Evolutionary conservation across 1,140 invertebrate species (phyloP), one percentile per base, ranked within the genome.

Genomic region (Papilio helenus): DNA sequence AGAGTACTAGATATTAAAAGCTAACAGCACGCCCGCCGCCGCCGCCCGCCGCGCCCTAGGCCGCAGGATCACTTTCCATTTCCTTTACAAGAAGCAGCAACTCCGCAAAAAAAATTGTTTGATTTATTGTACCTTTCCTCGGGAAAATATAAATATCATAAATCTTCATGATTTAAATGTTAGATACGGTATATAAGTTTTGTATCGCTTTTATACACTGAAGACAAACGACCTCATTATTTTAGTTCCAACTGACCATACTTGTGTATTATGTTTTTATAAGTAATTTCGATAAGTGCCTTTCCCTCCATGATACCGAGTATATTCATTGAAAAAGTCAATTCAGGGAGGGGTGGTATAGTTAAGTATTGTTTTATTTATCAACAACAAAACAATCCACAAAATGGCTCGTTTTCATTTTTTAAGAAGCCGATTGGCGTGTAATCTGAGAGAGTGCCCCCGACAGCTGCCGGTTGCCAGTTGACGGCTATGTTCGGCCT

Each of bases 401-500:
- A 18, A 10, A 73, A 73, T 49, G 72, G 44, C 12, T 73, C 12
- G n/a, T 49, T 73, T 73, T 72, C 72, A 73, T 72, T 73, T 73
- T 73, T 73, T 73, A 73, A 73, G 72, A 73, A 73, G n/a, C 20
- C 72, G 44, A 73, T 73, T 73, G 72, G 44, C 72, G 71, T 42
- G 20, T 73, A 73, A 73, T 73, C n/a, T 73, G n/a, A 49, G 39
- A 73, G 44, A 73, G 72, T 73, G 72, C 42, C 26, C n/a, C n/a
- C 20, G 51, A 2, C n/a, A n/a, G 12, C 39, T 16, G 46, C 46
- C 46, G 46, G 46, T 4, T 4, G 16, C 34, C 34, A 5, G 34
- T 5, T 34, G 34, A 34, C 16, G 49, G 16, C 49, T 7, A n/a
- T 0, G 49, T n/a, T 16, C 49, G 49, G 18, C 49, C 4, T 1